phyloP scores from a whole-genome alignment of 2,113 vertebrate genomes.

The Astur gentilis region DNA sequence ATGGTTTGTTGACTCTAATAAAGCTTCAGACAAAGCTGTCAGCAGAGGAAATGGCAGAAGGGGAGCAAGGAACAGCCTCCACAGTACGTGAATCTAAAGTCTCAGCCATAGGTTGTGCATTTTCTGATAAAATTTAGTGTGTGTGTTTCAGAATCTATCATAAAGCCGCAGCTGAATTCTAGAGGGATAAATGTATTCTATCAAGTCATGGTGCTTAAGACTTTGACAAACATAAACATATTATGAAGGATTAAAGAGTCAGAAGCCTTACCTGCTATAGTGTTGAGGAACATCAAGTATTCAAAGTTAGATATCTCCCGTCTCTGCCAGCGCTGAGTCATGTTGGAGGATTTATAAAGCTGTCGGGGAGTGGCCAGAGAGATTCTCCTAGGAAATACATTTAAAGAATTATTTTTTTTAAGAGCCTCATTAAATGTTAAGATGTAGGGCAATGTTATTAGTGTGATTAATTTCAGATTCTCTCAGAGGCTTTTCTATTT shows the following conservation, averaged over 20 bases:
- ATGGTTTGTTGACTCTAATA: conserved; percentile 83
- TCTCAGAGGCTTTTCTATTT: conserved; percentile 2
- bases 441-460: background rate
- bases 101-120: conserved; percentile 40
- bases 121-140: conserved; percentile 65
- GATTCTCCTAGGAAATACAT: conserved; percentile 83
- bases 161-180: conserved; percentile 49
- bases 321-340: conserved; percentile 99
- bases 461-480: conserved; percentile 19
- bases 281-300: conserved; percentile 99
- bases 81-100: conserved; percentile 59
- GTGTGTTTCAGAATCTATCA: conserved; percentile 55
- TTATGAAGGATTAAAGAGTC: conserved; percentile 44
- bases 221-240: conserved; percentile 66
- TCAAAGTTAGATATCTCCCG: conserved; percentile 99
- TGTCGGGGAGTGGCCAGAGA: conserved; percentile 94
- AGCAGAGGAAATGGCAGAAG: conserved; percentile 75
- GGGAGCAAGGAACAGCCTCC: conserved; percentile 64
- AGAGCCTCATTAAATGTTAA: conserved; percentile 7
- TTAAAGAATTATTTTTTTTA: conserved; percentile 13
- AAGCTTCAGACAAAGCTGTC: conserved; percentile 83
- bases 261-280: conserved; percentile 87
- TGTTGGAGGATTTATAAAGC: conserved; percentile 98
- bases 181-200: conserved; percentile 53
- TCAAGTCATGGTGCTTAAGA: conserved; percentile 25